Conservation (phyloP, 2,888 invertebrate species). For the Mayetiola destructor region DNA sequence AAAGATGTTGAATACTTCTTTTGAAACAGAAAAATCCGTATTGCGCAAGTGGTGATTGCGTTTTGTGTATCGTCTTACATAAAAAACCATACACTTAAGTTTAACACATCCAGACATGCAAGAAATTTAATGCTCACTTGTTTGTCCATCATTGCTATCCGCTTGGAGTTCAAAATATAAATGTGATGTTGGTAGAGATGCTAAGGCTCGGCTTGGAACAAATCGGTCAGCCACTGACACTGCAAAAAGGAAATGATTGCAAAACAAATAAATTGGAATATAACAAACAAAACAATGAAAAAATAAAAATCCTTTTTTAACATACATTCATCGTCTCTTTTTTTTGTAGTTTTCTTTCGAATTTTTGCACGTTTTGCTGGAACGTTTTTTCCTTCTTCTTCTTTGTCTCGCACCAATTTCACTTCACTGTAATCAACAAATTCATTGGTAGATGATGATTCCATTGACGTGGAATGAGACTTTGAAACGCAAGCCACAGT, state of each 20-base stretch:
- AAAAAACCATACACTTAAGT: background rate
- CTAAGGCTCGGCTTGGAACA: conserved; percentile 22
- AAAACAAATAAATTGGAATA: background rate
- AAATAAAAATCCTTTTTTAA: background rate
- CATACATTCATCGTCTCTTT: conserved; percentile 11
- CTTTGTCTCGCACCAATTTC: background rate
- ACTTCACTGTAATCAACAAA: conserved; percentile 15
- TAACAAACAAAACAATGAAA: background rate
- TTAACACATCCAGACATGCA: too few species aligned
- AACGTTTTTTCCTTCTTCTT: background rate
- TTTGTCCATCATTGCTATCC: background rate
- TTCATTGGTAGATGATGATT: background rate
- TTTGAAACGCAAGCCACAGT: background rate
- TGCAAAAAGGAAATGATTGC: background rate
- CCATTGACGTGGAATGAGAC: background rate
- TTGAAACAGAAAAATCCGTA: too few species aligned
- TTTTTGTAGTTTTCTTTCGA: conserved; percentile 5
- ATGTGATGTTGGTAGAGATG: conserved; percentile 23
- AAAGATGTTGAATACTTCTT: too few species aligned
- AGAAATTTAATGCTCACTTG: background rate
- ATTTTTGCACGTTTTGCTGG: conserved; percentile 2
- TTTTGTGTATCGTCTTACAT: background rate
- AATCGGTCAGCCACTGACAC: conserved; percentile 21
- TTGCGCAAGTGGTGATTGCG: too few species aligned
- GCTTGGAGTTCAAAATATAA: conserved; percentile 20